Base-by-base conservation (phyloP, 2,888 invertebrate genomes). In the Balanococcus diminutus region DNA sequence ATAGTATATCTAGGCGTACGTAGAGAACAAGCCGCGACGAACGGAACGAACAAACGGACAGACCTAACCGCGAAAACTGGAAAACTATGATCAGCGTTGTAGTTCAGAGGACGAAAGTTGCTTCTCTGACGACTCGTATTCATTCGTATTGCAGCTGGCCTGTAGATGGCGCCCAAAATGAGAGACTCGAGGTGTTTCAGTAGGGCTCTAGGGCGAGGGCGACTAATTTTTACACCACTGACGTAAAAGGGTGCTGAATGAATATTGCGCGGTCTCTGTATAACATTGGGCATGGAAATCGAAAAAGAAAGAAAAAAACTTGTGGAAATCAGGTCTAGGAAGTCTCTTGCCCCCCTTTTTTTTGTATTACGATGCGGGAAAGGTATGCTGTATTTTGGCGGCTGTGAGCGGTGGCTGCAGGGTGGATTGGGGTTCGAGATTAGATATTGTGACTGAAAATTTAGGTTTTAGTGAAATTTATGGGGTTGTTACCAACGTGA, bases 261-360 rank as follows among this genome's bases (percentile, higher is more conserved):
- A 36, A 22, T 22, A 56, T 56, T 56, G 56, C 56, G 19, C 56
- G 22, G 56, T 56, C 56, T 56, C 56, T 22, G 56, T 56, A 72
- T n/a, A n/a, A n/a, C 72, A 16, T 31, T 31, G 16, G 8, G n/a
- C 31, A 31, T 31, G 31, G 31, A 72, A 31, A 72, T 16, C 5
- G n/a, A 46, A 46, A 46, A 46, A 46, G 31, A 72, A 31, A 72
- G 46, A n/a, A 46, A 46, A 46, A 46, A 46, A 46, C n/a, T 8
- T 42, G 42, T 46, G 46, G n/a, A 46, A 67, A 67, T 67, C 56
- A 67, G 67, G 67, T 67, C 67, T 67, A 67, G 67, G 67, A 67
- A 22, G 28, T 67, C n/a, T n/a, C n/a, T n/a, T 25, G 28, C n/a
- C n/a, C 14, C 3, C 46, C 16, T n/a, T 14, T 46, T 16, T 46